These are phyloP conservation scores for Temnothorax nylanderi DNA, from an alignment of 1,140 invertebrate species.

Conservation along the genomic window DNA sequence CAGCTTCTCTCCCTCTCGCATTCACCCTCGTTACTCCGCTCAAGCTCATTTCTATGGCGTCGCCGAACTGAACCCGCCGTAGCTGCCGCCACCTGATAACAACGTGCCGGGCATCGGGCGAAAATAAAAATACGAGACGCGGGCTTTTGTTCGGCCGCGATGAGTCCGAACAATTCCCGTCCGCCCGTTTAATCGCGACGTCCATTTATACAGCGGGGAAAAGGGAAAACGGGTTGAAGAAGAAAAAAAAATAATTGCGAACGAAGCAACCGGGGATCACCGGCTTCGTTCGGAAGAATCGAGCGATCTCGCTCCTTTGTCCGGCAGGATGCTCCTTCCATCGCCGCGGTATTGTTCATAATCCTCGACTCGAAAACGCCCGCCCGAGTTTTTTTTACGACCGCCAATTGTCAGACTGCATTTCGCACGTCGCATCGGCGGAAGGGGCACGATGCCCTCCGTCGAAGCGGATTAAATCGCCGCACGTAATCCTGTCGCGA, in stretches of 20 bases:
- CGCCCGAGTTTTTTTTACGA: constrained; percentile 38
- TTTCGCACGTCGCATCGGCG: constrained; percentile 18
- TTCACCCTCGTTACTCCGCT: not conserved
- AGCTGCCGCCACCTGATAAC: constrained; percentile 45
- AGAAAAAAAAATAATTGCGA: constrained; percentile 67
- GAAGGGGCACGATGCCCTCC: not conserved
- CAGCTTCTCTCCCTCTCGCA: too few species aligned
- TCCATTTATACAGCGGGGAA: constrained; percentile 49
- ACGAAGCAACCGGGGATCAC: constrained; percentile 57
- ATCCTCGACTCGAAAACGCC: constrained; percentile 38
- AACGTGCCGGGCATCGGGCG: constrained; percentile 42
- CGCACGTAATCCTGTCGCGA: constrained; percentile 43
- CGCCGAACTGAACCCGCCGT: constrained; percentile 37
- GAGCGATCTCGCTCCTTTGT: constrained; percentile 54
- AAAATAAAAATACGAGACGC: constrained; percentile 58
- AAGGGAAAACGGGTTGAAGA: not conserved
- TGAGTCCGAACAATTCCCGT: constrained; percentile 56
- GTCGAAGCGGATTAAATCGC: constrained; percentile 45
- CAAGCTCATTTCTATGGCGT: constrained; percentile 27
- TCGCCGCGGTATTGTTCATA: constrained; percentile 54
- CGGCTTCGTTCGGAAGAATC: constrained; percentile 35
- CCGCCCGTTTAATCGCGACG: constrained; percentile 61
- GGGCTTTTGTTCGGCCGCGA: constrained; percentile 53
- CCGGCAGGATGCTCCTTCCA: constrained; percentile 44
- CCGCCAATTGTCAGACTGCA: constrained; percentile 35